These are phyloP conservation scores for Pampus argenteus DNA, from an alignment of 2,797 vertebrate genomes.

Conservation along the genomic window DNA sequence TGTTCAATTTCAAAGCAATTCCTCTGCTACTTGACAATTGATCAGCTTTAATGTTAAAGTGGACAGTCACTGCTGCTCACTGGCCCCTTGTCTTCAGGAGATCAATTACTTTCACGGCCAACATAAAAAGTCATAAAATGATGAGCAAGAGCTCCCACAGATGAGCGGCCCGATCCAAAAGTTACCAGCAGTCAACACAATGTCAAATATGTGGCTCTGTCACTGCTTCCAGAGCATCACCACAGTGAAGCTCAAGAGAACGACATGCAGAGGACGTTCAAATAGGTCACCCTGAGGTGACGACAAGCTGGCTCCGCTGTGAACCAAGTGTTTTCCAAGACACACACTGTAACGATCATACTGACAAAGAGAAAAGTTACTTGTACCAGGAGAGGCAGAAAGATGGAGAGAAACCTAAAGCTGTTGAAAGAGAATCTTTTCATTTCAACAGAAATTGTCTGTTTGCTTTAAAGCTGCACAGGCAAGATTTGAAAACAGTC, in stretches of 20 bases:
- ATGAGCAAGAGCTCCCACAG: no score
- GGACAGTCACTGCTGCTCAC: constrained; percentile 35
- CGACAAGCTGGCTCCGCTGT: not conserved
- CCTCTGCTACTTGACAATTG: constrained; percentile 29
- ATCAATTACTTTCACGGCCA: constrained; percentile 52
- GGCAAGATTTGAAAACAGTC: not conserved
- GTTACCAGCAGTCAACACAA: constrained; percentile 9
- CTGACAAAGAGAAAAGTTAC: not conserved
- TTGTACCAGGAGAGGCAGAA: not conserved
- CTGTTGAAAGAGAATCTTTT: constrained; percentile 19
- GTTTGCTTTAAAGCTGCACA: not conserved
- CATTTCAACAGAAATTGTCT: no score
- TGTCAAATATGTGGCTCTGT: not conserved
- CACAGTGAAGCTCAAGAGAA: not conserved
- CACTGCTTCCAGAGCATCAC: not conserved
- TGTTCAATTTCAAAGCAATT: constrained; percentile 19
- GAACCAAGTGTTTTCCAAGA: not conserved
- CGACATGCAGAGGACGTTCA: not conserved
- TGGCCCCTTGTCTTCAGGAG: constrained; percentile 36
- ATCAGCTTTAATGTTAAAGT: constrained; percentile 42
- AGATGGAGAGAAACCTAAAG: constrained; percentile 6
- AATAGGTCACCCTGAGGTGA: not conserved
- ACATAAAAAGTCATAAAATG: constrained; percentile 17
- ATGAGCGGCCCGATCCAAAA: not conserved
- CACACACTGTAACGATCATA: not conserved